Conservation (phyloP, 2,797 vertebrate species). For the Gallinago solitaria region DNA sequence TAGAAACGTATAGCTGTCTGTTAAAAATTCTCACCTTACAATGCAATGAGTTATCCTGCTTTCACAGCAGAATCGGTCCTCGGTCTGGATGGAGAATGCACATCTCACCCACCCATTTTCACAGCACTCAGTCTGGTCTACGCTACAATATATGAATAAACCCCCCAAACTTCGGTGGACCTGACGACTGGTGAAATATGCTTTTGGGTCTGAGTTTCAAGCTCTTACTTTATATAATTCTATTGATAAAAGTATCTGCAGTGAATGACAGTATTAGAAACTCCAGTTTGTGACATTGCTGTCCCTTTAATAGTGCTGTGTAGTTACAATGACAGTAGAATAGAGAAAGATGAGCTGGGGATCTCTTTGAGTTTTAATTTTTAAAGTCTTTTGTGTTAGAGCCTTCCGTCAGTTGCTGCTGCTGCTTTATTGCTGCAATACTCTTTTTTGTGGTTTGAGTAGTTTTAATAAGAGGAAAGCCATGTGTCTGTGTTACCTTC, state of each 20-base stretch:
- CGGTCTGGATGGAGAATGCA: background rate
- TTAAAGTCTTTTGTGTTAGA: background rate
- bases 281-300: background rate
- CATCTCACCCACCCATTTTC: background rate
- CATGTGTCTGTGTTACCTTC: background rate
- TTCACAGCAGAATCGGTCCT: background rate
- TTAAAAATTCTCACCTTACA: background rate
- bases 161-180: background rate
- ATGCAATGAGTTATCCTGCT: background rate
- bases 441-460: background rate
- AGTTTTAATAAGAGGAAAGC: background rate
- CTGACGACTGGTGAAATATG: background rate
- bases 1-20: background rate
- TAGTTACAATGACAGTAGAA: background rate
- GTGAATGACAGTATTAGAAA: background rate
- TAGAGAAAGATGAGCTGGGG: background rate
- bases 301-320: background rate
- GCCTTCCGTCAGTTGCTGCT: background rate
- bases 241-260: background rate
- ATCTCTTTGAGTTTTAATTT: background rate
- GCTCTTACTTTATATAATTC: background rate
- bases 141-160: background rate
- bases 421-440: background rate
- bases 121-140: background rate
- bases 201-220: background rate